Evolutionary conservation across 2,113 vertebrate genomes (phyloP).

Genomic region (Lepus europaeus): DNA sequence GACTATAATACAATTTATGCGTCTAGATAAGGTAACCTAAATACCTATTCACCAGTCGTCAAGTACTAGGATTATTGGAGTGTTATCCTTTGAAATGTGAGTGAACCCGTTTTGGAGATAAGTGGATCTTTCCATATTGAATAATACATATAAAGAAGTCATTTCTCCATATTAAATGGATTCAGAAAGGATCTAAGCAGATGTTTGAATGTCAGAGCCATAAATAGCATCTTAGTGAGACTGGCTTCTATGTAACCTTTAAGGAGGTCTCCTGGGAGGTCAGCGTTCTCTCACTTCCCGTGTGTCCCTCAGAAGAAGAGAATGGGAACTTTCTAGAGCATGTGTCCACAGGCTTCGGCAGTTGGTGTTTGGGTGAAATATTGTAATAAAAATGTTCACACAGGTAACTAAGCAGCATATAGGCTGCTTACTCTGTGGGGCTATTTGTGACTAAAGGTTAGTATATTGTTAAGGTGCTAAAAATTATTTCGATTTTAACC

Average conservation of each 20-base stretch:
- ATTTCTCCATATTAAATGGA: slow-evolving; percentile 49
- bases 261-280: not conserved
- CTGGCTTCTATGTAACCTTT: slow-evolving; percentile 26
- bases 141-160: slow-evolving; percentile 44
- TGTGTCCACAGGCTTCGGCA: not conserved
- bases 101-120: not conserved
- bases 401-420: not conserved
- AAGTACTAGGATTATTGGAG: slow-evolving; percentile 24
- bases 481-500: slow-evolving; percentile 58
- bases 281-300: slow-evolving; percentile 5
- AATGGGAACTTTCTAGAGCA: not conserved
- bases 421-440: not conserved
- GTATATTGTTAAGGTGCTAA: slow-evolving; percentile 27
- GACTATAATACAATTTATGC: slow-evolving; percentile 29
- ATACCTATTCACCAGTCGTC: not conserved
- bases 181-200: slow-evolving; percentile 2
- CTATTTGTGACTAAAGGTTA: not conserved
- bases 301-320: not conserved
- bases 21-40: slow-evolving; percentile 6
- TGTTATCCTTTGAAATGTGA: slow-evolving; percentile 51
- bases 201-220: slow-evolving; percentile 29
- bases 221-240: slow-evolving; percentile 58
- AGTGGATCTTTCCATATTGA: slow-evolving; percentile 54
- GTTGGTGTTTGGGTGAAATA: slow-evolving; percentile 50
- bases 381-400: slow-evolving; percentile 21